Evolutionary conservation across 37 sponge, comb jelly and placozoan species (phyloP), one percentile per base, ranked within the genome.

Genomic region (Aplysina aerophoba): DNA sequence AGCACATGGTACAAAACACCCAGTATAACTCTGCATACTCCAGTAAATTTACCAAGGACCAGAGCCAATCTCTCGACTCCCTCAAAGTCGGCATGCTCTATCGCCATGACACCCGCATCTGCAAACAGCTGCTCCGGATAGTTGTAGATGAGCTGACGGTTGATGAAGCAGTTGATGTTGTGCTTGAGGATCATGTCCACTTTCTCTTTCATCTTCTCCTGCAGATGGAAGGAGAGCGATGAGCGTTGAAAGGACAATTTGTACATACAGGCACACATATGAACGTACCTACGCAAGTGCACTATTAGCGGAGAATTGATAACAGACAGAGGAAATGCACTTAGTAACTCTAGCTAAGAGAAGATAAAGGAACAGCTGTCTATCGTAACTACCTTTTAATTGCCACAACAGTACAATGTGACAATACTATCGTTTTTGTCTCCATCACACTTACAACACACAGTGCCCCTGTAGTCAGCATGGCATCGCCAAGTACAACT

Each of bases 51-150:
- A 91, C 95, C 98, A 11, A 94, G 73, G 4, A 96, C 99, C 17
- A 91, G 87, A 15, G 97, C 91, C 56, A 99, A 82, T 73, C 94
- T 82, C 86, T 99, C 99, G 31, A 99, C 89, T 15, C 99, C 99
- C 53, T 99, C 99, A 90, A 99, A 99, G 89, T 99, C 99, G 69
- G 99, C 99, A 85, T 99, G 99, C 85, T 99, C 99, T 44, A 99
- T 99, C 53, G 99, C 99, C 97, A 96, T 99, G 62, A 96, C 90
- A 0, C 95, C 95, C 21, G 90, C 94, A 90, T 99, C 99, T 38
- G 97, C 94, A 87, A 99, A 99, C 92, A 99, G 91, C 94, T 99
- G 99, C 84, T 99, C 99, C 0, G 99, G 99, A 79, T 99, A 99
- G 80, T 99, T 96, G 85, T 99, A 99, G 81, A 99, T 99, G 69